Base-by-base conservation (phyloP, 1,140 invertebrate species). In the Drosophila lini region DNA sequence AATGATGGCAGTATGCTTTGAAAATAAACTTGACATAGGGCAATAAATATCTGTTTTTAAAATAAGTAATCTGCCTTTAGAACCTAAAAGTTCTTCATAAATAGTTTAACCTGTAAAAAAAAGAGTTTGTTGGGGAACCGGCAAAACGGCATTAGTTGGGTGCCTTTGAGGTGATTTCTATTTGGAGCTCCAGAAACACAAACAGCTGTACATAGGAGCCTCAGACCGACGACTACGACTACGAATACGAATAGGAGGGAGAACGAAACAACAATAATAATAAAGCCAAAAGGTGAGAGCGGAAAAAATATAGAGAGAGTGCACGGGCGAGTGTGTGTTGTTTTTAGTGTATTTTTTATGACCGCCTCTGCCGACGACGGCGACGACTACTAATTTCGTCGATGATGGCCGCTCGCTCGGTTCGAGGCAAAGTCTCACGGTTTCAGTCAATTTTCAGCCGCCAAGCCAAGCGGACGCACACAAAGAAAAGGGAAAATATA, bases 401-500 rank as follows among this genome's bases (percentile, higher is more conserved):
- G 84, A 89, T 89, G 84, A 89, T 83, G 78, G 82, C 73, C 74
- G 74, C 57, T 55, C 64, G 64, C 71, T 84, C 81, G 74, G 68
- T 61, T 60, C 67, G 67, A 59, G 60, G 41, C 81, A 68, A 52
- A 70, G 64, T 68, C 78, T 73, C 80, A 88, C 84, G 83, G 61
- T 61, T 81, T 73, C 84, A 88, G 83, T 88, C 70, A 83, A 80
- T 70, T 80, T 74, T 76, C 42, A 75, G 63, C 73, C 74, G 81
- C 70, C 81, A 78, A 81, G 61, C 74, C 80, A 79, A 70, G 56
- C 81, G 81, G 85, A 79, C 85, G 85, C 80, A 48, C 48, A 36
- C 25, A 63, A 52, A 40, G 22, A 31, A 63, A 47, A 34, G 25
- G 42, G 53, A 45, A 47, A 57, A n/a, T 6, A 32, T 16, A 50